Conservation (phyloP, 2,888 invertebrate species). For the Diplazon laetatorius region DNA sequence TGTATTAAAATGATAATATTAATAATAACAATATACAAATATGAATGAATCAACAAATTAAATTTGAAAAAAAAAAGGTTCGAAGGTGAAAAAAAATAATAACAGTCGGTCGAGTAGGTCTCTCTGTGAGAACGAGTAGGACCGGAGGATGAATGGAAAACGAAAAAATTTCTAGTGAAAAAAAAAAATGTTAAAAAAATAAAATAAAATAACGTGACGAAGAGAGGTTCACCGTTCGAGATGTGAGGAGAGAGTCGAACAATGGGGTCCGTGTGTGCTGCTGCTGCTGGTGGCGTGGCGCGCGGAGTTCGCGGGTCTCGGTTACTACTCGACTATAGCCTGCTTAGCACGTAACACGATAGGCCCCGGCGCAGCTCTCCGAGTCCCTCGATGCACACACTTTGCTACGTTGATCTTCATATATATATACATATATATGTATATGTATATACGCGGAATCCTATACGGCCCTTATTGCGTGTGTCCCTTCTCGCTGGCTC, state of each 20-base stretch:
- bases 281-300: constrained; percentile 53
- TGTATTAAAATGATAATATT: constrained; percentile 16
- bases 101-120: neutral
- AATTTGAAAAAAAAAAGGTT: neutral
- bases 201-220: constrained; percentile 3
- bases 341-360: constrained; percentile 80
- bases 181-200: constrained; percentile 31
- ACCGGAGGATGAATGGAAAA: no score
- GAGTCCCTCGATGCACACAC: constrained; percentile 52
- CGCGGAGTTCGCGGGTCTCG: constrained; percentile 74
- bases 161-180: no score
- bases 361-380: constrained; percentile 69
- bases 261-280: constrained; percentile 74
- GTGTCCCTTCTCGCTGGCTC: constrained; percentile 20
- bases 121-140: constrained; percentile 14
- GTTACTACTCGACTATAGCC: constrained; percentile 74
- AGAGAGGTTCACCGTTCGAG: constrained; percentile 55
- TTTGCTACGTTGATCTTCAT: constrained; percentile 23
- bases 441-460: constrained; percentile 58
- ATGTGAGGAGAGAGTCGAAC: constrained; percentile 66
- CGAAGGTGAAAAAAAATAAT: constrained; percentile 2
- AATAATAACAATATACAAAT: no score
- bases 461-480: constrained; percentile 52
- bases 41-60: no score
- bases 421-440: constrained; percentile 16